phyloP scores from a whole-genome alignment of 2,113 vertebrate genomes.

The Phodopus roborovskii region DNA sequence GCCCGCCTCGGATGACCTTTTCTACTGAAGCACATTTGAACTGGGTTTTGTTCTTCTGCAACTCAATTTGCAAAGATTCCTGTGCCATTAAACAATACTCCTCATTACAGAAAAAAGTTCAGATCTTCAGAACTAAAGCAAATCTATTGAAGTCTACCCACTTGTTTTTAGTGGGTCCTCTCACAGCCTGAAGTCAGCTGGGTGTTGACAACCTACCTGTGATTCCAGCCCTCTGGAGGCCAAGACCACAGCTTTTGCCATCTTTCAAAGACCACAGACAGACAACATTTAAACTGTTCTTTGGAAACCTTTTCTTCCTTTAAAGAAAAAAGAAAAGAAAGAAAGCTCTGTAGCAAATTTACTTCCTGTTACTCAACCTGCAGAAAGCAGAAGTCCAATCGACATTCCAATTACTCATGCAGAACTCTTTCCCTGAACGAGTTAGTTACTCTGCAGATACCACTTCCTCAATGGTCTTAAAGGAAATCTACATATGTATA shows the following conservation, averaged over 20 bases:
- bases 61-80: not conserved
- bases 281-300: not conserved
- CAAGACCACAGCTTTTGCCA: not conserved
- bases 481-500: not conserved
- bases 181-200: not conserved
- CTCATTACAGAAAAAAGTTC: not conserved
- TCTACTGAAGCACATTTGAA: not conserved
- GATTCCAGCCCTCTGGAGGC: not conserved
- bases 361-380: slow-evolving; percentile 11
- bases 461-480: not conserved
- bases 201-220: fast-evolving
- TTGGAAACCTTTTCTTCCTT: not conserved
- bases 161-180: not conserved
- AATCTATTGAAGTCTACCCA: not conserved
- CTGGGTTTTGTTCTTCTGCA: not conserved
- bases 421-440: not conserved
- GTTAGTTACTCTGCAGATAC: not conserved
- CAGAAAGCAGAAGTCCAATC: slow-evolving; percentile 46
- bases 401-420: not conserved
- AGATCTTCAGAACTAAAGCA: slow-evolving; percentile 14
- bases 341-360: not conserved
- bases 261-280: not conserved
- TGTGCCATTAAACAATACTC: not conserved
- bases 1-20: not conserved
- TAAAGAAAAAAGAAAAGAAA: not conserved